phyloP scores from a whole-genome alignment of 2,113 vertebrate genomes.

The Crocuta crocuta region DNA sequence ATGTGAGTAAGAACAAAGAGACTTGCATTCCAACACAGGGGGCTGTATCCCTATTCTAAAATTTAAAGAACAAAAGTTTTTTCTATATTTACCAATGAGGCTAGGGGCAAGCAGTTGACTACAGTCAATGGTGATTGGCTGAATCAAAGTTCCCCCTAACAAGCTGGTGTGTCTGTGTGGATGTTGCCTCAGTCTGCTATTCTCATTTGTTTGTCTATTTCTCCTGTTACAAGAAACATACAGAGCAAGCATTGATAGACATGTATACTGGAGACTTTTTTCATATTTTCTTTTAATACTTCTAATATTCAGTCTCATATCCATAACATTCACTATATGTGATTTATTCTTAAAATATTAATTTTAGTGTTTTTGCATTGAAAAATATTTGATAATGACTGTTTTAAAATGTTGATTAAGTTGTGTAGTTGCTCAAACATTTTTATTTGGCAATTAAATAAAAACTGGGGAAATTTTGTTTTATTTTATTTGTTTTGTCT shows the following conservation, averaged over 20 bases:
- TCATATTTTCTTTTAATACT: neutral
- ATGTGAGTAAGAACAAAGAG: neutral
- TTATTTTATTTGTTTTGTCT: too few relatives aligned
- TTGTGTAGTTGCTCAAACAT: neutral
- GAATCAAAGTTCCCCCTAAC: neutral
- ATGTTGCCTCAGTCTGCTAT: neutral
- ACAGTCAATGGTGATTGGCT: neutral
- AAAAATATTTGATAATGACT: slow-evolving; percentile 39
- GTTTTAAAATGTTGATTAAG: neutral
- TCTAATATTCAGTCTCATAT: neutral
- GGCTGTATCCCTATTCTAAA: slow-evolving; percentile 27
- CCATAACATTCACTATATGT: neutral
- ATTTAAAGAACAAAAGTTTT: neutral
- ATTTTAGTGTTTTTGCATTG: slow-evolving; percentile 23
- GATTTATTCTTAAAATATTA: slow-evolving; percentile 45
- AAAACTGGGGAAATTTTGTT: slow-evolving; percentile 50
- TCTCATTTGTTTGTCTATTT: neutral
- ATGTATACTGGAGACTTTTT: neutral
- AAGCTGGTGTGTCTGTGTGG: neutral
- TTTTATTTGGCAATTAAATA: slow-evolving; percentile 59
- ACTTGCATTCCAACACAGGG: neutral
- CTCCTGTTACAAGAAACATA: neutral
- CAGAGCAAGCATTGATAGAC: neutral
- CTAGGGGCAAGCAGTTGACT: neutral
- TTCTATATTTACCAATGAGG: neutral